Percentiles rank a stretch among this genome's conserved stretches.
These are phyloP conservation scores for Temnothorax nylanderi DNA, from an alignment of 1,140 invertebrate species.

Conservation along the genomic window DNA sequence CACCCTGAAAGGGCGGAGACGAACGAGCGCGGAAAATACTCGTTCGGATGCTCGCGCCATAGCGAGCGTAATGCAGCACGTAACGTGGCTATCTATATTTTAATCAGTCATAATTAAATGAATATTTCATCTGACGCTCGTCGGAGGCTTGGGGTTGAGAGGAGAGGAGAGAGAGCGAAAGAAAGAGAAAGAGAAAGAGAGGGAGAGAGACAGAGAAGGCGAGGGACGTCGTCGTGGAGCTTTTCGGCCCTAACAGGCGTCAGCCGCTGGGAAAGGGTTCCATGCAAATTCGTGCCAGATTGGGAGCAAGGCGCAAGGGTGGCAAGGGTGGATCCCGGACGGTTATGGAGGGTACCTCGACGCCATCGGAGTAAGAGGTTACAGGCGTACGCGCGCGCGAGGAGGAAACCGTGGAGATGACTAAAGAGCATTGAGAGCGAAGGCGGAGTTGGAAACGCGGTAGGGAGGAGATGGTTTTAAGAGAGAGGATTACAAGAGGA, in stretches of 20 bases:
- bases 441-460: slow-evolving; percentile 47
- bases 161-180: background rate
- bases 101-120: slow-evolving; percentile 83
- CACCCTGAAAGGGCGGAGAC: background rate
- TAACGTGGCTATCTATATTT: slow-evolving; percentile 82
- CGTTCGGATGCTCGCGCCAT: slow-evolving; percentile 40
- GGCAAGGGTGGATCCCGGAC: slow-evolving; percentile 51
- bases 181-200: background rate
- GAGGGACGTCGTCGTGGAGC: slow-evolving; percentile 50
- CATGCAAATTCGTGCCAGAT: slow-evolving; percentile 80
- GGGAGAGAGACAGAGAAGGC: background rate
- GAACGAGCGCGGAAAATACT: slow-evolving; percentile 15
- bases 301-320: slow-evolving; percentile 63
- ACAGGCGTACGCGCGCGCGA: slow-evolving; percentile 34
- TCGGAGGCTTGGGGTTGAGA: slow-evolving; percentile 28
- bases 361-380: slow-evolving; percentile 57
- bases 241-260: slow-evolving; percentile 67
- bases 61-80: slow-evolving; percentile 76
- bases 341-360: slow-evolving; percentile 40
- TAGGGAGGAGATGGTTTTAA: slow-evolving; percentile 57
- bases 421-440: slow-evolving; percentile 57
- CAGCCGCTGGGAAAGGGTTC: slow-evolving; percentile 74
- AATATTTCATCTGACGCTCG: slow-evolving; percentile 81
- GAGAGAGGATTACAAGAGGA: slow-evolving; percentile 64
- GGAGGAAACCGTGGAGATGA: slow-evolving; percentile 41